phyloP scores from a whole-genome alignment of 2,888 invertebrate species.

The Autographa gamma region DNA sequence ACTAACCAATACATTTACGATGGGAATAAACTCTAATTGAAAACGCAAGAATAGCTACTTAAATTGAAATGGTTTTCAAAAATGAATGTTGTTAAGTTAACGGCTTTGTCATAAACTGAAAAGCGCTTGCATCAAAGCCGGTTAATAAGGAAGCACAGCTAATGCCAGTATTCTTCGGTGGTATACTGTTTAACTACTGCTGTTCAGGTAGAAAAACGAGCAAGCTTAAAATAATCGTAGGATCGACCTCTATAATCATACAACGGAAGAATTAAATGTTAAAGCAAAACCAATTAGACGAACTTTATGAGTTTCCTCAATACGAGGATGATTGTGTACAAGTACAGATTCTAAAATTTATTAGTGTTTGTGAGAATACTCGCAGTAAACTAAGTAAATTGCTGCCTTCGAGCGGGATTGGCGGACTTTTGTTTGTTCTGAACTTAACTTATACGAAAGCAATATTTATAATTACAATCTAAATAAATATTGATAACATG shows the following conservation, averaged over 20 bases:
- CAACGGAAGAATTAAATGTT: slow-evolving; percentile 24
- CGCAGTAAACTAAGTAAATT: slow-evolving; percentile 25
- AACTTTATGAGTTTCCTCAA: slow-evolving; percentile 41
- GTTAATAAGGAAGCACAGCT: slow-evolving; percentile 13
- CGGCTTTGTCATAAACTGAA: slow-evolving; percentile 24
- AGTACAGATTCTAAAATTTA: slow-evolving; percentile 23
- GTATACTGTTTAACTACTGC: not conserved
- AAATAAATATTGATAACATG: not conserved
- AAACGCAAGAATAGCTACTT: slow-evolving; percentile 22
- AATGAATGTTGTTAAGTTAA: slow-evolving; percentile 25
- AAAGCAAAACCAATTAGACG: slow-evolving; percentile 38
- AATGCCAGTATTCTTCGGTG: slow-evolving; percentile 1
- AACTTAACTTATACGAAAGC: slow-evolving; percentile 21
- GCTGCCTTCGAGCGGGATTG: slow-evolving; percentile 5
- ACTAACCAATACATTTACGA: not conserved
- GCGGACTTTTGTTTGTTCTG: slow-evolving; percentile 15
- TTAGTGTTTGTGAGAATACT: slow-evolving; percentile 26
- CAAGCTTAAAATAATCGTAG: slow-evolving; percentile 15
- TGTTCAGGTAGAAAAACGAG: not conserved
- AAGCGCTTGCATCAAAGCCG: slow-evolving; percentile 4
- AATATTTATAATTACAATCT: not conserved
- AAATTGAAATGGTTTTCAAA: slow-evolving; percentile 32
- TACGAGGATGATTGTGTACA: slow-evolving; percentile 27
- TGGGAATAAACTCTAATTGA: slow-evolving; percentile 24
- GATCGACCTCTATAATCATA: slow-evolving; percentile 5